Evolutionary conservation across 2,888 invertebrate species (phyloP).

Genomic region (Beris chalybata): DNA sequence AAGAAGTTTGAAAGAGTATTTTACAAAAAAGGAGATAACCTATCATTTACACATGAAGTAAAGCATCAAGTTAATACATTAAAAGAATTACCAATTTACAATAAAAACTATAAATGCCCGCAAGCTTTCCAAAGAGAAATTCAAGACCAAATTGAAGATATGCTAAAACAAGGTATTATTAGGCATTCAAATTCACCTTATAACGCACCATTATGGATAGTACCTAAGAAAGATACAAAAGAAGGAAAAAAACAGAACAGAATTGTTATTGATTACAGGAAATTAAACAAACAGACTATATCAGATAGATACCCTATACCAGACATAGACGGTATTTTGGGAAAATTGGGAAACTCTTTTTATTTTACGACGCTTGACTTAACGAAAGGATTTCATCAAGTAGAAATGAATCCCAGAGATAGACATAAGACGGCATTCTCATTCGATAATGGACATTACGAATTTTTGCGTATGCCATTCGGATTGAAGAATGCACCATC

Average conservation of each 20-base stretch:
- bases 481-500: too few species aligned
- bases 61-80: neutral
- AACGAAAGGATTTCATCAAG: neutral
- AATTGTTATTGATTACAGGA: neutral
- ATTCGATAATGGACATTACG: neutral
- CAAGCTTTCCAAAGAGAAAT: neutral
- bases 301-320: too few species aligned
- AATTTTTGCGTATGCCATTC: too few species aligned
- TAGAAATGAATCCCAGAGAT: neutral
- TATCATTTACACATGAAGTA: neutral
- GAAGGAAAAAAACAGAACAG: too few species aligned
- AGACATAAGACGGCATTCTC: neutral
- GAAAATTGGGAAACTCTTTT: neutral
- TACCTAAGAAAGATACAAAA: neutral
- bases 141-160: neutral
- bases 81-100: neutral
- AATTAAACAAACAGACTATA: neutral
- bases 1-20: too few species aligned
- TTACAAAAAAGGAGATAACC: neutral
- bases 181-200: neutral
- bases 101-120: neutral
- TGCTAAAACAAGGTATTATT: constrained; percentile 1
- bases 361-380: neutral
- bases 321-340: neutral
- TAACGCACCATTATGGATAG: neutral